Conservation (phyloP, 2,797 vertebrate genomes). For the Eidolon dupreanum region DNA sequence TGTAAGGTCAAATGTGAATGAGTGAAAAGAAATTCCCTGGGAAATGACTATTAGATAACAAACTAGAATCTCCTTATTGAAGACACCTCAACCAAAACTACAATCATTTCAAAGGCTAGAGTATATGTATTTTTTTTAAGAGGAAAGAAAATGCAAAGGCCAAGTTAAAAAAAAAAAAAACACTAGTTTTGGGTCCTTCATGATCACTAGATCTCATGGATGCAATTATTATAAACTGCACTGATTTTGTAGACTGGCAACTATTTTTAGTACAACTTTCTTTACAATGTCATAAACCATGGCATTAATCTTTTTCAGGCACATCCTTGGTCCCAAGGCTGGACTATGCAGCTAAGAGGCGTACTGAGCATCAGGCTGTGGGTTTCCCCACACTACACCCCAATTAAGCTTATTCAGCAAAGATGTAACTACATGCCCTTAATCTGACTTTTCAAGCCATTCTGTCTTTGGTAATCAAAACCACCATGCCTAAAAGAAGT, state of each 20-base stretch:
- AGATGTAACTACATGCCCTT: neutral
- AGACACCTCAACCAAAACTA: neutral
- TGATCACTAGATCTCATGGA: neutral
- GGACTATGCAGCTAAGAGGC: neutral
- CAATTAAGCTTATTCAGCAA: slow-evolving; percentile 9
- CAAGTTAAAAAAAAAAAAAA: neutral
- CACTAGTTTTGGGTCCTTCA: neutral
- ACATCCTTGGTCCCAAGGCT: neutral
- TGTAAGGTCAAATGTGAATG: neutral
- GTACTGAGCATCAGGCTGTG: neutral
- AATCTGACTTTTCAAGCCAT: neutral
- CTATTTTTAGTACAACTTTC: neutral
- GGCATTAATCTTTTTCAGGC: neutral
- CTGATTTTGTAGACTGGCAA: neutral
- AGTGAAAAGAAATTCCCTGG: neutral
- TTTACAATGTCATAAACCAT: neutral
- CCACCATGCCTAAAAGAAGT: neutral
- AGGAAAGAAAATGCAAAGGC: neutral
- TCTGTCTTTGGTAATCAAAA: slow-evolving; percentile 14
- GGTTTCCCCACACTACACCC: neutral
- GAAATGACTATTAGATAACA: neutral
- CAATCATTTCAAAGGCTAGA: neutral
- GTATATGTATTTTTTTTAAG: neutral
- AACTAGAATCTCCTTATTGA: neutral
- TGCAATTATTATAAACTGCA: neutral